Conservation (phyloP, 2,888 invertebrate genomes). For the Temnothorax unifasciatus region DNA sequence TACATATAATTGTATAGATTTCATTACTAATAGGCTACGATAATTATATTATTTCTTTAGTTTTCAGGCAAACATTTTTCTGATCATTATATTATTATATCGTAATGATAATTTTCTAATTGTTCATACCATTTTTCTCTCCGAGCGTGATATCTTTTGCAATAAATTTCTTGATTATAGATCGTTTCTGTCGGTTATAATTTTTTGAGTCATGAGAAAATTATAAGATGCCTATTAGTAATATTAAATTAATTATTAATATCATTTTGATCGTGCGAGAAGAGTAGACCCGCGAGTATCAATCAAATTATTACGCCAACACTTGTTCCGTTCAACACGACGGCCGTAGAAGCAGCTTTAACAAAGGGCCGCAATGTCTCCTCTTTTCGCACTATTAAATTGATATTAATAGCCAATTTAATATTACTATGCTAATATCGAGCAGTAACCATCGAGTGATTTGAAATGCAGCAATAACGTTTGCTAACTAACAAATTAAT, state of each 20-base stretch:
- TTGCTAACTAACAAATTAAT: neutral
- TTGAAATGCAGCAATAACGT: neutral
- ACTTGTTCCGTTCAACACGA: constrained; percentile 63
- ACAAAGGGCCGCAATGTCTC: neutral
- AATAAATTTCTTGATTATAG: neutral
- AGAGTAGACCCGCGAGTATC: constrained; percentile 57
- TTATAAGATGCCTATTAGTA: neutral
- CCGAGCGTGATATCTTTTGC: neutral
- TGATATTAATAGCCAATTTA: constrained; percentile 1
- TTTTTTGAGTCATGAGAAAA: neutral
- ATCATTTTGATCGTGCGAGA: neutral
- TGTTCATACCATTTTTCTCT: neutral
- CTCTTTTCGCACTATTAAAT: neutral
- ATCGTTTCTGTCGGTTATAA: neutral
- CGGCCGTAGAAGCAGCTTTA: constrained; percentile 44
- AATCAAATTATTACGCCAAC: constrained; percentile 75
- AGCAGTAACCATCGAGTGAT: neutral
- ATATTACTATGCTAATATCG: neutral
- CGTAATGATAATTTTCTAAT: neutral
- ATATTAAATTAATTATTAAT: constrained; percentile 17
- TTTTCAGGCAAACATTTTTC: neutral
- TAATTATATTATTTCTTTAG: neutral
- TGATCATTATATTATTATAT: neutral
- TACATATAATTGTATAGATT: neutral
- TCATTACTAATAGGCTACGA: neutral